Evolutionary conservation across 2,797 vertebrate genomes (phyloP), one percentile per base, ranked within the genome.

Genomic region (Urophycis tenuis): DNA sequence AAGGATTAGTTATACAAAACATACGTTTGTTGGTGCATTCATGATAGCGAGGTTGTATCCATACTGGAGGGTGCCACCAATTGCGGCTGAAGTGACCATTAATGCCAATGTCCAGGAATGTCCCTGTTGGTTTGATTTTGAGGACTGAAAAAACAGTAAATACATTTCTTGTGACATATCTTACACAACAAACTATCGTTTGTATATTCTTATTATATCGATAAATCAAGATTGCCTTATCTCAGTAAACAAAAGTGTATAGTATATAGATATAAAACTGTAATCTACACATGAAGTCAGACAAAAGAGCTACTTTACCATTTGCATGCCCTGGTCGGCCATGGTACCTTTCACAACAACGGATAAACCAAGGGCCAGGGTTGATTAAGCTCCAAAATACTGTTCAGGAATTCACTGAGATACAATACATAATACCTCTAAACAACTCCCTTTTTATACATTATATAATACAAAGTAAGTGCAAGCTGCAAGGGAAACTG

Each of bases 1-100:
- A 14, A 29, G 22, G 5, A 53, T 10, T 71, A 19, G 41, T 0
- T 74, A 1, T 25, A 41, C 11, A 41, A 74, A 31, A 79, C 95
- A 86, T 89, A 97, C 96, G 76, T 77, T 78, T 71, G 93, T 94
- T 6, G 95, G 95, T 78, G 96, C 90, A 31, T 95, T 98, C 93
- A 97, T 96, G 84, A 98, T 94, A 64, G 95, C 94, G 2, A 98
- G 92, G 88, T 96, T 98, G 89, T 96, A 97, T 71, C 96, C 96
- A 9, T 96, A 98, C 2, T 96, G 97, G 82, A 99, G 95, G 36
- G 95, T 96, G 79, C 97, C 97, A 80, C 97, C 96, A 78, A 95
- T 93, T 72, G 94, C 94, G 73, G 95, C 92, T 0, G 95, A 94
- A 35, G 92, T 93, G 84, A 96, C 86, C 81, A 94, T 95, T 31